Evolutionary conservation across 2,797 vertebrate genomes (phyloP).

Genomic region (Caiman crocodilus): DNA sequence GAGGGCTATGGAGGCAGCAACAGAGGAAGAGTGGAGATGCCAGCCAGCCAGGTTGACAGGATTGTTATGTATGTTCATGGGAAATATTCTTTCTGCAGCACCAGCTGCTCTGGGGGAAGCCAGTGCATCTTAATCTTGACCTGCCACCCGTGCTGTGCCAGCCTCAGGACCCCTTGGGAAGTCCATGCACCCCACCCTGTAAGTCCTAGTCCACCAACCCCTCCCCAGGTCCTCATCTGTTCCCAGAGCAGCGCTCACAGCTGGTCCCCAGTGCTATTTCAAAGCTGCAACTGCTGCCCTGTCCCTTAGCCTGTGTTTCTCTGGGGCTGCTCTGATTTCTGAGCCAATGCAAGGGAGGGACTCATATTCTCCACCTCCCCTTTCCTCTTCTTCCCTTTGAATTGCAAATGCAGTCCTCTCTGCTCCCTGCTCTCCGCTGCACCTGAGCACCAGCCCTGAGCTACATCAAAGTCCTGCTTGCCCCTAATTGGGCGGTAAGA

Average conservation of each 20-base stretch:
- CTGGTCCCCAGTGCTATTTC: background rate
- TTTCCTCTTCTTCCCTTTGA: background rate
- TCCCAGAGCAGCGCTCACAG: background rate
- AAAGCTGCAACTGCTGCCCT: background rate
- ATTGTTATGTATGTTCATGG: background rate
- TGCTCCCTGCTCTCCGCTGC: background rate
- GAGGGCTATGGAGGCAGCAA: too few relatives aligned
- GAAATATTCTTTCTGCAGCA: background rate
- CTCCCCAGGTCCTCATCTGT: background rate
- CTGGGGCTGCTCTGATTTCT: background rate
- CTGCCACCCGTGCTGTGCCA: too few relatives aligned
- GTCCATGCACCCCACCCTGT: background rate
- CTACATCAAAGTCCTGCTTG: too few relatives aligned
- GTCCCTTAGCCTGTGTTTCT: too few relatives aligned
- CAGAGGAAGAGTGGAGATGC: too few relatives aligned
- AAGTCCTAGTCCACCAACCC: background rate
- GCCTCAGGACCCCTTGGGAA: background rate
- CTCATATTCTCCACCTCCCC: background rate
- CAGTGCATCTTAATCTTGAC: background rate
- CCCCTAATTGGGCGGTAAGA: background rate
- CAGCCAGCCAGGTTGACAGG: background rate
- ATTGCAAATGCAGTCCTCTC: background rate
- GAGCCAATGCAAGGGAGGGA: background rate
- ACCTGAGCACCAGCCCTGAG: too few relatives aligned
- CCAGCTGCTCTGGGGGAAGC: background rate